Percentiles rank a stretch among this genome's conserved stretches.
These are phyloP conservation scores for Nipponia nippon DNA, from an alignment of 2,113 vertebrate genomes.

Conservation along the genomic window DNA sequence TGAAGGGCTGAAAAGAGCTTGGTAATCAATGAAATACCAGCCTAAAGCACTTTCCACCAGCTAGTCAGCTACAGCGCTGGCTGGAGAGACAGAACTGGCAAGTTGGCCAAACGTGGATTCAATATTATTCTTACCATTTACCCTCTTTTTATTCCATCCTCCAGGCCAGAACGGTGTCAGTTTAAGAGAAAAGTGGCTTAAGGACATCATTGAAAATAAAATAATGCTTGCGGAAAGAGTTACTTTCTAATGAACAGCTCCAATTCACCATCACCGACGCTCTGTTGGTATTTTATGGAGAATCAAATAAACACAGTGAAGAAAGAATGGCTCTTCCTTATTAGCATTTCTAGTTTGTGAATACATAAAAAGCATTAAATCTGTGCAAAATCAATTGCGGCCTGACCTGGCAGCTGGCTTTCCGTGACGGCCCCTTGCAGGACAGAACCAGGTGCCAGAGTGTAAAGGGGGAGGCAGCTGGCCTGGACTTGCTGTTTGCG, in stretches of 20 bases:
- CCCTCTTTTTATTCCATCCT: not conserved
- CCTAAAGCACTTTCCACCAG: not conserved
- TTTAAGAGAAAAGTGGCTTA: slow-evolving; percentile 72
- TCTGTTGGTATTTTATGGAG: not conserved
- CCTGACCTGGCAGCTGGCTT: not conserved
- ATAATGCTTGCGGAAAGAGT: slow-evolving; percentile 15
- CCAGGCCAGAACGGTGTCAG: slow-evolving; percentile 60
- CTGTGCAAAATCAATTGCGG: not conserved
- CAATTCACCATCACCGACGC: not conserved
- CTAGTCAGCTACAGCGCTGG: not conserved
- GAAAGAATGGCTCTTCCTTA: not conserved
- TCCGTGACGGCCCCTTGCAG: not conserved
- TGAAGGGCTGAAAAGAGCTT: not conserved
- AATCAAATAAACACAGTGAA: slow-evolving; percentile 1
- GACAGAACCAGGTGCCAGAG: not conserved
- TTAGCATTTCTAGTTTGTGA: not conserved
- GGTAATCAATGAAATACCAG: not conserved
- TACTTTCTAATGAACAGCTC: not conserved
- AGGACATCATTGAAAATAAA: slow-evolving; percentile 69
- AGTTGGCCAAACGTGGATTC: not conserved
- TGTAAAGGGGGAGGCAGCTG: not conserved
- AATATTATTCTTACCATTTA: not conserved
- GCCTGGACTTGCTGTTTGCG: not conserved
- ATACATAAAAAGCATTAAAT: not conserved
- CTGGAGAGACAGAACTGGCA: not conserved